Base-by-base conservation (phyloP, 1,140 invertebrate genomes). In the Atopsyche davidsoni region DNA sequence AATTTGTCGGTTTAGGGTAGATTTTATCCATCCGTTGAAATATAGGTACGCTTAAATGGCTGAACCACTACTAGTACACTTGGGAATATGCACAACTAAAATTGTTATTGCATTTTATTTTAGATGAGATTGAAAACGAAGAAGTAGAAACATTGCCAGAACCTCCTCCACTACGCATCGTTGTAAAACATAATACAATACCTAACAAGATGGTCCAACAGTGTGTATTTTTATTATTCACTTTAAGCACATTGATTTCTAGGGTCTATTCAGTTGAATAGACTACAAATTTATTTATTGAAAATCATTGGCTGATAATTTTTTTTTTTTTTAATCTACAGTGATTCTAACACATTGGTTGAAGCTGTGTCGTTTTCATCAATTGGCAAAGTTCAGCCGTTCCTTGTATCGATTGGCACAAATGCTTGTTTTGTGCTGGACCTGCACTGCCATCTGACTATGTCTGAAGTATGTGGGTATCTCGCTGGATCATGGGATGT, bases 401-500 rank as follows among this genome's bases (percentile, higher is more conserved):
- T 96, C 66, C 72, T 88, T 18, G 81, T 96, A 1, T 86, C 89
- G n/a, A 79, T 95, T 44, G 85, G 86, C 41, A 89, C 90, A 2
- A 94, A 92, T 64, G 88, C 89, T 11, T 80, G 89, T 46, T 71
- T 96, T 24, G 71, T 96, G 3, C 85, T 96, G 59, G 92, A 97
- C 72, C 86, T 96, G 55, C 94, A 98, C 64, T 91, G 90, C 65
- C 93, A 96, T 69, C 73, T 96, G 51, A 92, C 88, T 13, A 87
- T 85, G 56, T 87, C 85, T 57, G 92, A 97, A 78, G 86, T 96
- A 19, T 90, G 90, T 63, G 94, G 94, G 2, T 98, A 96, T 70
- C 69, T 97, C 17, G 93, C 86, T 43, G 94, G 94, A 17, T 84
- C 86, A 35, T 98, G 94, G 94, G 93, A 96, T 71, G 83, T 91